Evolutionary conservation across 2,888 invertebrate species (phyloP), one percentile per base, ranked within the genome.

Genomic region (Pristionchus exspectatus): DNA sequence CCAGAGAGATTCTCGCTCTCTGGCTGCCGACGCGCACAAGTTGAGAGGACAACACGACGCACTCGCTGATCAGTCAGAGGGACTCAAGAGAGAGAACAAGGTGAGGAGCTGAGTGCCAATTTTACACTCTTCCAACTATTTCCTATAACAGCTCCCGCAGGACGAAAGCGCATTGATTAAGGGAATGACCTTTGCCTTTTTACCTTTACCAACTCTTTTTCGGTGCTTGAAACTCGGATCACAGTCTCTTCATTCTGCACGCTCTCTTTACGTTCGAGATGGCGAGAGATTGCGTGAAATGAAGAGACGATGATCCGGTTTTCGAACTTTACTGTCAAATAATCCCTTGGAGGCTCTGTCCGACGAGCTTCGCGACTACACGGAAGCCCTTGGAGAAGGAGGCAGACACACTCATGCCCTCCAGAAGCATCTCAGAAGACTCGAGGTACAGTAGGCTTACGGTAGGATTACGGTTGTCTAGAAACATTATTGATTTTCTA

Each of bases 391-490:
- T 30, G 93, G 92, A 81, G 95, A 95, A 84, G 93, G 93, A 89
- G 99, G 99, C 95, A 98, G 99, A 96, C 98, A 97, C 97, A 98
- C 98, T 95, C 99, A 99, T 96, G 99, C 99, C 96, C 97, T 99
- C 95, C 98, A 99, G 96, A 99, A 99, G 97, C 97, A 98, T 94
- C 97, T 98, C 96, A 98, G 98, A 96, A 98, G 99, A 94, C 97
- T 99, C 95, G 99, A 99, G 96, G 97, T 98, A 96, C 21, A 50
- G 30, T 86, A 21, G 66, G 66, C 2, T 38, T 44, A 81, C 24
- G 5, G 81, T 81, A 50, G n/a, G 14, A 74, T 66, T 66, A 50
- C 44, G 66, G 27, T 9, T 0, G 24, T 50, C 7, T 7, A 12
- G 44, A 50, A 9, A 10, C 44, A 50, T 50, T 50, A 10, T 50